Evolutionary conservation across 2,797 vertebrate genomes (phyloP).

Genomic region (Leptoclinus maculatus): DNA sequence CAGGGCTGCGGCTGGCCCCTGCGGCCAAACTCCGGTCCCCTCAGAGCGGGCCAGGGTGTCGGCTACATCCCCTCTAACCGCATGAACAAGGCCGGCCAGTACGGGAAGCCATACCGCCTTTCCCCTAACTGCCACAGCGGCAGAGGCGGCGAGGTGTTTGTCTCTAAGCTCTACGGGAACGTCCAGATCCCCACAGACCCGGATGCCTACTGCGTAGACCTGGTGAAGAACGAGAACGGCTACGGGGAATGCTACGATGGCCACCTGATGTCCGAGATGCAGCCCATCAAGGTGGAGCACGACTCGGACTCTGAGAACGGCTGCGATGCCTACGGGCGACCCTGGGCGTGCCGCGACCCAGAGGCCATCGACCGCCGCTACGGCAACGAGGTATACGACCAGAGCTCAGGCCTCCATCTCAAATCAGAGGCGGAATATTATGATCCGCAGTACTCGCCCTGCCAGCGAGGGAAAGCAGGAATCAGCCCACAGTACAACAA

Average conservation of each 20-base stretch:
- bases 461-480: slow-evolving; percentile 85
- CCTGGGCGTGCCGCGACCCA: slow-evolving; percentile 83
- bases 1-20: slow-evolving; percentile 77
- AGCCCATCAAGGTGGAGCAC: slow-evolving; percentile 91
- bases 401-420: slow-evolving; percentile 81
- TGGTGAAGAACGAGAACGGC: slow-evolving; percentile 84
- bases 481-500: slow-evolving; percentile 83
- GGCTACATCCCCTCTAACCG: slow-evolving; percentile 74
- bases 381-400: slow-evolving; percentile 72
- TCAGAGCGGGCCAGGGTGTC: slow-evolving; percentile 71
- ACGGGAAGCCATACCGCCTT: slow-evolving; percentile 84
- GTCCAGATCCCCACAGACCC: slow-evolving; percentile 77
- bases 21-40: slow-evolving; percentile 73
- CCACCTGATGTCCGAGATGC: slow-evolving; percentile 81
- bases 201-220: slow-evolving; percentile 81
- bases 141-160: slow-evolving; percentile 81
- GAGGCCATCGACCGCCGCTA: slow-evolving; percentile 76
- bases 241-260: slow-evolving; percentile 81
- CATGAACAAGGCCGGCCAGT: slow-evolving; percentile 80
- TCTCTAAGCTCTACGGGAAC: slow-evolving; percentile 79
- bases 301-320: slow-evolving; percentile 91
- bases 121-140: slow-evolving; percentile 80
- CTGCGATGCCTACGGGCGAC: slow-evolving; percentile 79
- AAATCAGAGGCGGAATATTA: slow-evolving; percentile 89
- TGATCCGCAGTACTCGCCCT: slow-evolving; percentile 82